A percentile compares a stretch with the other conserved stretches of the same genome.
These are phyloP conservation scores for Manacus vitellinus DNA, from an alignment of 2,113 vertebrate species.

Conservation along the genomic window DNA sequence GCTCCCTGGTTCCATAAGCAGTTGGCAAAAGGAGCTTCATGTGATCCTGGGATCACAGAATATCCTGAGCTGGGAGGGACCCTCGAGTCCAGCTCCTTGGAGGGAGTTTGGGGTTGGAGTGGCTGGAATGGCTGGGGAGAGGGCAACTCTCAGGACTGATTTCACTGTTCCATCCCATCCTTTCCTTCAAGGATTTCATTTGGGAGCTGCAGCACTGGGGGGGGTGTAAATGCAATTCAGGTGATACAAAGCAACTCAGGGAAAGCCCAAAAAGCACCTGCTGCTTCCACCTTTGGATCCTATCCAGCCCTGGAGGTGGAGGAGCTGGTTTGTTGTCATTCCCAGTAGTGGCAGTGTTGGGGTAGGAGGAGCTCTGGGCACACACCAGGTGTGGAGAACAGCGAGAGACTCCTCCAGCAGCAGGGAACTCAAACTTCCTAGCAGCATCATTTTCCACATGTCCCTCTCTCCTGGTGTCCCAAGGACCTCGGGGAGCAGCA, in stretches of 20 bases:
- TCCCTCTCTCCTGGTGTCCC: not conserved
- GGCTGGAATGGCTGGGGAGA: not conserved
- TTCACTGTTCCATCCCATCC: not conserved
- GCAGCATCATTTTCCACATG: no score
- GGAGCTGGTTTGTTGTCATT: not conserved
- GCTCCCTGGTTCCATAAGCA: not conserved
- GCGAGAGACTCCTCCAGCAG: not conserved
- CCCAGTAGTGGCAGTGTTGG: accelerated
- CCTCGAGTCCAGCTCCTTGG: not conserved
- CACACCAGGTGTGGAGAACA: accelerated
- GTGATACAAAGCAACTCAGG: not conserved
- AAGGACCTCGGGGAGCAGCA: not conserved
- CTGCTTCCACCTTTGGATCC: not conserved
- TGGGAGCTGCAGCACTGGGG: not conserved
- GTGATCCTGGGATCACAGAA: not conserved
- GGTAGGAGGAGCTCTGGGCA: not conserved
- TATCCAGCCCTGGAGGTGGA: accelerated
- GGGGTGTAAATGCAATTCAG: not conserved
- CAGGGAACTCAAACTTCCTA: not conserved
- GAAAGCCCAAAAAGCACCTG: not conserved
- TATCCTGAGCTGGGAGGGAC: not conserved
- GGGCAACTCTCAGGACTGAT: not conserved
- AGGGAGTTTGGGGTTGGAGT: not conserved
- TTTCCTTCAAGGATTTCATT: not conserved
- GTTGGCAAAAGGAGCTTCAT: not conserved